Base-by-base conservation (phyloP, 92 coral and sea anemone genomes). In the Parazoanthus darwini region DNA sequence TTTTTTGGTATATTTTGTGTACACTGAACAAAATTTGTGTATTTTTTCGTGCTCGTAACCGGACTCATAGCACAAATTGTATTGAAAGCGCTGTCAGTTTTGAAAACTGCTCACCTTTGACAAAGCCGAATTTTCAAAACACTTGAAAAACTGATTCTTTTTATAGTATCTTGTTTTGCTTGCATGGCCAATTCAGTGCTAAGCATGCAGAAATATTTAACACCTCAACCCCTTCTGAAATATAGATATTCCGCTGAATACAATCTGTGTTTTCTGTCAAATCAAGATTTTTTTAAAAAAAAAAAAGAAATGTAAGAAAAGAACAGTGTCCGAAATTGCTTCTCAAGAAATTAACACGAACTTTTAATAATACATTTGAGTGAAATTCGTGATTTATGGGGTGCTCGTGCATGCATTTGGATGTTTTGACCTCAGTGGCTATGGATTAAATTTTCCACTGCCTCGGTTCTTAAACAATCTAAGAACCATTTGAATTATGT, bases 91-190 rank as follows among this genome's bases (percentile, higher is more conserved):
- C n/a, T 25, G 15, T 37, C 37, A 44, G 77, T 63, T 66, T 66
- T 56, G 26, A 58, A 37, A 56, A 59, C 26, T 39, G 68, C 16
- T 38, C 42, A 70, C 86, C 37, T 42, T 66, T 65, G 74, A 66
- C 54, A 82, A 82, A 39, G 77, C 74, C 48, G 36, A 66, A 22
- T 18, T 22, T 82, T 66, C 38, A 39, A 22, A 50, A 82, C 63
- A 33, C 23, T 38, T 39, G 63, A 25, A 6, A 77, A 67, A 20
- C 16, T 58, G 66, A 58, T 48, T 48, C 51, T 8, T 29, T 29
- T 29, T 48, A 6, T 48, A 48, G 51, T 54, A 54, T 54, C 59
- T 0, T 54, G 26, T 63, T 63, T 63, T 63, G 70, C 4, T 63
- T 4, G 70, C n/a, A 18, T 26, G 8, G 22, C 14, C 18, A 11